Evolutionary conservation across 2,797 vertebrate genomes (phyloP).

Genomic region (Hydrophis major): DNA sequence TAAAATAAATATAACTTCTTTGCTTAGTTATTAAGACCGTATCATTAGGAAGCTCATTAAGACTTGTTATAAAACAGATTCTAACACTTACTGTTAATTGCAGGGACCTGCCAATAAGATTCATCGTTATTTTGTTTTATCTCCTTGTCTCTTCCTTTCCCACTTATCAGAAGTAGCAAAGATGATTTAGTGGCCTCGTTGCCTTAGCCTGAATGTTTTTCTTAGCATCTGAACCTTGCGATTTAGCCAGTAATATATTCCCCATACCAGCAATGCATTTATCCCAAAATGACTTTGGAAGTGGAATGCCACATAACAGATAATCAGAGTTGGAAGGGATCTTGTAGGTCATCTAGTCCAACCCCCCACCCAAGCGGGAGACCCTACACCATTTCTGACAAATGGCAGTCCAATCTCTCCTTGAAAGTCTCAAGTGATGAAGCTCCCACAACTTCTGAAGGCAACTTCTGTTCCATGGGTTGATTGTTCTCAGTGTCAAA

Average conservation of each 20-base stretch:
- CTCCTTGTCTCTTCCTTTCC: not conserved
- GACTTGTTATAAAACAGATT: conserved; percentile 3
- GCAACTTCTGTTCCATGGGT: too few relatives aligned
- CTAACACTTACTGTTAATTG: conserved; percentile 9
- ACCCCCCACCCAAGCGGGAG: too few relatives aligned
- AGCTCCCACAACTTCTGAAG: too few relatives aligned
- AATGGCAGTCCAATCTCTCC: too few relatives aligned
- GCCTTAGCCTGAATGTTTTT: not conserved
- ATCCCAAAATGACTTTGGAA: conserved; percentile 32
- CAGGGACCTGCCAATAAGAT: not conserved
- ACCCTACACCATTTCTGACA: too few relatives aligned
- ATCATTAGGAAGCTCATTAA: not conserved
- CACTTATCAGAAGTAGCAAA: conserved; percentile 25
- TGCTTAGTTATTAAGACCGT: not conserved
- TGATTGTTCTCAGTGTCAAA: too few relatives aligned
- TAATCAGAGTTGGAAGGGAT: too few relatives aligned
- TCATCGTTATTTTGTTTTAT: not conserved
- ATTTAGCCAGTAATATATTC: conserved; percentile 26
- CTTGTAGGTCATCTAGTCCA: too few relatives aligned
- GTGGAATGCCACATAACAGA: not conserved
- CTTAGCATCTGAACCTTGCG: conserved; percentile 6
- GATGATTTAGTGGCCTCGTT: conserved; percentile 2
- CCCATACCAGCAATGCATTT: not conserved
- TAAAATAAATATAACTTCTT: not conserved
- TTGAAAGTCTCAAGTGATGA: too few relatives aligned